phyloP scores from a whole-genome alignment of 2,113 vertebrate genomes.

The Symphodus melops region DNA sequence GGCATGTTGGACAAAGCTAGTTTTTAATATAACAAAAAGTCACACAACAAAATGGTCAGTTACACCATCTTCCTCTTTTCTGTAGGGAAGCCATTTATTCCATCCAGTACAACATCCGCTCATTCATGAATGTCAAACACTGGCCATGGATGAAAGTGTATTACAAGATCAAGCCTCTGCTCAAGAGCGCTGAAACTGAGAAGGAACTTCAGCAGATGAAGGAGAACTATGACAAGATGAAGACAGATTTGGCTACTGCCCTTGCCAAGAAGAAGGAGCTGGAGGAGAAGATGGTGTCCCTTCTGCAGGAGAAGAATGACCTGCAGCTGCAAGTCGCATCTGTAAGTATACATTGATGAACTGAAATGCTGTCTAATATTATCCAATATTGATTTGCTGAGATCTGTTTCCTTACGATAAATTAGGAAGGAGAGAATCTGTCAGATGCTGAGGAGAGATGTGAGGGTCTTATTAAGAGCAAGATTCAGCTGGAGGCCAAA shows the following conservation, averaged over 20 bases:
- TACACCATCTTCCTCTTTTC: constrained; percentile 24
- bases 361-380: background rate
- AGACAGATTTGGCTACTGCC: constrained; percentile 52
- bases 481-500: constrained; percentile 77
- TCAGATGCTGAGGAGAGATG: constrained; percentile 74
- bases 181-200: constrained; percentile 70
- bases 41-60: background rate
- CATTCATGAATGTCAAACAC: constrained; percentile 76
- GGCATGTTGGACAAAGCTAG: constrained; percentile 32
- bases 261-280: constrained; percentile 68
- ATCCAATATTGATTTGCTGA: background rate
- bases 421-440: constrained; percentile 72
- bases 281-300: constrained; percentile 72
- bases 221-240: constrained; percentile 70
- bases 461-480: constrained; percentile 75
- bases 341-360: constrained; percentile 32
- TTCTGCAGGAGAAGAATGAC: constrained; percentile 70
- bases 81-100: constrained; percentile 61
- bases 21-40: constrained; percentile 8
- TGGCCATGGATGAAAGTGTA: constrained; percentile 79
- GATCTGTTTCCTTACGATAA: background rate
- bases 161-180: constrained; percentile 77
- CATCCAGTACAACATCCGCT: constrained; percentile 69
- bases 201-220: constrained; percentile 65
- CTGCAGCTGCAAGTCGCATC: constrained; percentile 66